phyloP scores from a whole-genome alignment of 2,113 vertebrate genomes.

The Azemiops feae region DNA sequence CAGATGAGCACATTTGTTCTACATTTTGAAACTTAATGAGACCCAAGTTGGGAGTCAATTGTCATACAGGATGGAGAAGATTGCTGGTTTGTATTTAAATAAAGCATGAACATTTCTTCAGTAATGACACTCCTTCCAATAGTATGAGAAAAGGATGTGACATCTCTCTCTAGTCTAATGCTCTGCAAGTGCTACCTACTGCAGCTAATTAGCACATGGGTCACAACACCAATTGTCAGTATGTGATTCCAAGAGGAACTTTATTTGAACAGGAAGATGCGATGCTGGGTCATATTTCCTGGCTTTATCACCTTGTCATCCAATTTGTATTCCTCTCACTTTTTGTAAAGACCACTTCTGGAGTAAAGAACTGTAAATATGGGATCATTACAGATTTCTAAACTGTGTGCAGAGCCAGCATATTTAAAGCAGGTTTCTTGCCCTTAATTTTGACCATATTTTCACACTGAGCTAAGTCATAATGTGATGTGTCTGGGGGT shows the following conservation, averaged over 20 bases:
- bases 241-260: not conserved
- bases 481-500: not conserved
- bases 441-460: not conserved
- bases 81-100: slow-evolving; percentile 48
- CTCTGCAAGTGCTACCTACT: not conserved
- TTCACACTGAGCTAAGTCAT: not conserved
- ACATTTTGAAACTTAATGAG: slow-evolving; percentile 60
- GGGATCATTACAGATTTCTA: not conserved
- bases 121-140: not conserved
- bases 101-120: not conserved
- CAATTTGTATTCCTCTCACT: not conserved
- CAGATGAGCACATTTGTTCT: slow-evolving; percentile 56
- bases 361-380: not conserved
- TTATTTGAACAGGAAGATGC: not conserved
- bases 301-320: not conserved
- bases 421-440: not conserved
- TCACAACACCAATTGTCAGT: not conserved
- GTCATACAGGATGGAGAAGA: slow-evolving; percentile 39
- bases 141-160: not conserved
- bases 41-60: slow-evolving; percentile 43
- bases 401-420: not conserved
- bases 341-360: not conserved
- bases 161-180: not conserved
- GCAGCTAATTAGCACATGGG: not conserved
- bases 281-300: not conserved